A percentile compares a stretch with the other conserved stretches of the same genome.
phyloP scores from a whole-genome alignment of 2,113 vertebrate species.

The Perca fluviatilis region DNA sequence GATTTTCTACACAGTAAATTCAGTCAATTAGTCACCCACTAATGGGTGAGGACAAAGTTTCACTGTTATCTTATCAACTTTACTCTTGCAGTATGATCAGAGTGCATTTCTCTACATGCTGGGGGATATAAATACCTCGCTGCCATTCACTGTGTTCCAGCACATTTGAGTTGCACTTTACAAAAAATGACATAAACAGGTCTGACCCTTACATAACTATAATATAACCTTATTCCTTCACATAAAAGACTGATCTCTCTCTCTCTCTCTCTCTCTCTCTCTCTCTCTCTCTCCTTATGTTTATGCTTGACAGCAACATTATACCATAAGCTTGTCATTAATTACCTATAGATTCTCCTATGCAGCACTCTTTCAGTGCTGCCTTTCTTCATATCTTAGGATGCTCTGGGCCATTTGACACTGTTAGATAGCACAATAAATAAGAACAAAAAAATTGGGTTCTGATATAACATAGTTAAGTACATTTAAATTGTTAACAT shows the following conservation, averaged over 20 bases:
- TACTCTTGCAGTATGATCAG: background rate
- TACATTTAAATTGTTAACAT: conserved; percentile 43
- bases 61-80: conserved; percentile 14
- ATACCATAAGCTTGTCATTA: conserved; percentile 49
- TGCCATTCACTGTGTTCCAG: conserved; percentile 11
- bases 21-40: conserved; percentile 28
- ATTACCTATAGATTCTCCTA: conserved; percentile 48
- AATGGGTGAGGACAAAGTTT: conserved; percentile 27
- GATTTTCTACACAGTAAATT: conserved; percentile 32
- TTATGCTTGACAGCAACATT: background rate
- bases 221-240: conserved; percentile 24
- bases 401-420: conserved; percentile 26
- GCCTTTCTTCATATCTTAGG: conserved; percentile 8
- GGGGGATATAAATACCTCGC: background rate
- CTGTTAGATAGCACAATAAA: conserved; percentile 47
- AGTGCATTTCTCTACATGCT: conserved; percentile 13
- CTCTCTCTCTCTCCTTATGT: background rate
- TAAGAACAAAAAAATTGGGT: conserved; percentile 44
- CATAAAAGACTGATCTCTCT: conserved; percentile 9
- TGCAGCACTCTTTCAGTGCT: background rate
- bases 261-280: background rate
- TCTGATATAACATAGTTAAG: conserved; percentile 54
- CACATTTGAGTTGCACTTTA: conserved; percentile 30
- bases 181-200: conserved; percentile 29
- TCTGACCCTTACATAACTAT: conserved; percentile 14